Base-by-base conservation (phyloP, 2,797 vertebrate species). In the Sebastolobus altivelis region DNA sequence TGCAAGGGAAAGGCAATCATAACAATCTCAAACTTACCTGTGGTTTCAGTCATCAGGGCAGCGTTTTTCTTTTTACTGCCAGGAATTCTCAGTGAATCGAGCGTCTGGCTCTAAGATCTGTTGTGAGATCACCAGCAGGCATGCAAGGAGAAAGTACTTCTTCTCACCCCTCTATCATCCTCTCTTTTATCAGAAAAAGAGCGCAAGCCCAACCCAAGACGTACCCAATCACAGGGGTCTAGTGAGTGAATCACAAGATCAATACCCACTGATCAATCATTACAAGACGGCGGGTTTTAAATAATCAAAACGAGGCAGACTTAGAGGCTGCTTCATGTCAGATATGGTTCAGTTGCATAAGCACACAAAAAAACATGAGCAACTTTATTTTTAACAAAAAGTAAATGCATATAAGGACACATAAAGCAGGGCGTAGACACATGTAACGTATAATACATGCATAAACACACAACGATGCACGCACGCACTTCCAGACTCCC, bases 171-270 rank as follows among this genome's bases (percentile, higher is more conserved):
- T 77, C 37, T 74, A 18, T 37, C 22, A 35, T 25, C 29, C n/a
- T 54, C 31, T 56, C 52, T 73, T 75, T 58, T 77, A 79, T 81
- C 3, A 71, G 46, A 14, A 31, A 33, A 55, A 20, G 40, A 31
- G 29, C 1, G 0, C 4, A 62, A 37, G 12, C 14, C 12, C 54
- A 69, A 7, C 62, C 46, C 65, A 35, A 70, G 77, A 70, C 35
- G 13, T 18, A 35, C 38, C 38, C 62, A 38, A 68, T 82, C 87
- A 78, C 43, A 18, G 8, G 20, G 14, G 29, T 33, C 27, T 1
- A 14, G 55, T 71, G 77, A 83, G 62, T 40, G 14, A 69, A 73
- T 91, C 66, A 85, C 55, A 56, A 14, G n/a, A 77, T 87, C 82
- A 87, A 59, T 54, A 62, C 4, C 10, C 4, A 12, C 33, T 58